Conservation (phyloP, 2,113 vertebrate genomes). For the Ancistrus triradiatus region DNA sequence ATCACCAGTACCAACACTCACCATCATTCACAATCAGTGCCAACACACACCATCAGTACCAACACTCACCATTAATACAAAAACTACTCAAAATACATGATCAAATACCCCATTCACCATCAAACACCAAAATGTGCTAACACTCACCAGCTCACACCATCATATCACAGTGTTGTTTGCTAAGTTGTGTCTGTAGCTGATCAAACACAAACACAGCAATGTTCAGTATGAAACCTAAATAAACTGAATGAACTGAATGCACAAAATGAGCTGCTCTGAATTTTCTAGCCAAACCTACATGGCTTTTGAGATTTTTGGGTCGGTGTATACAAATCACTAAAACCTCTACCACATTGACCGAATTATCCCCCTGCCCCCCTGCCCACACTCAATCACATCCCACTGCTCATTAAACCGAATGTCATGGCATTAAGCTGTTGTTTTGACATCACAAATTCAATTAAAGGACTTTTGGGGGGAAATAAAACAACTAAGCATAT, state of each 20-base stretch:
- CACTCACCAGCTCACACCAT: neutral
- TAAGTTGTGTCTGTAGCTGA: no score
- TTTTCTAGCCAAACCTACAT: no score
- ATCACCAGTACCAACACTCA: no score
- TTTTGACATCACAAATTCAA: slow-evolving; percentile 68
- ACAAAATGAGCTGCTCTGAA: no score
- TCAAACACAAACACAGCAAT: no score
- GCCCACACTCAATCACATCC: neutral
- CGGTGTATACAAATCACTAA: neutral
- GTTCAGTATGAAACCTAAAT: no score
- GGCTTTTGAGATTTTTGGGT: neutral
- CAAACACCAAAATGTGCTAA: neutral
- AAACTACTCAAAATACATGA: no score
- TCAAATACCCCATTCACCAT: neutral
- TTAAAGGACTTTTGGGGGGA: slow-evolving; percentile 50
- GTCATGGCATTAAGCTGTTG: slow-evolving; percentile 60
- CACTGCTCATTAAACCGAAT: slow-evolving; percentile 41
- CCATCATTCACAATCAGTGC: no score
- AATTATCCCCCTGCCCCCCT: neutral
- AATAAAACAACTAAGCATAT: slow-evolving; percentile 55
- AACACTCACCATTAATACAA: no score
- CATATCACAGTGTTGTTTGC: neutral
- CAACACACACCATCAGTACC: no score
- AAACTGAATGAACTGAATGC: no score
- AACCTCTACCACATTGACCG: neutral